Percentiles rank a stretch among this genome's conserved stretches.
Evolutionary conservation across 2,113 vertebrate species (phyloP).

Genomic region (Periophthalmodon schlosseri): DNA sequence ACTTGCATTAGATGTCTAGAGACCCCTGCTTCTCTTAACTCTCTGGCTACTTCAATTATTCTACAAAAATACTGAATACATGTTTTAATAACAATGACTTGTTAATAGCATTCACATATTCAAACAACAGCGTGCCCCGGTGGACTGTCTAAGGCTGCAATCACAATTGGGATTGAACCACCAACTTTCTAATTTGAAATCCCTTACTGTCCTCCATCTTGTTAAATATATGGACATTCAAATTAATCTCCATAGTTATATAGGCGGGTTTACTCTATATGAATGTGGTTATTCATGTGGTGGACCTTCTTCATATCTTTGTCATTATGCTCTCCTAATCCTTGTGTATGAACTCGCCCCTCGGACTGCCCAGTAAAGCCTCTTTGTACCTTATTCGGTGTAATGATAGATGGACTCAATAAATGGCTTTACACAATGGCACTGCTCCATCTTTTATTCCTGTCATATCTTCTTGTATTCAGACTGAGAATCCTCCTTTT

Average conservation of each 20-base stretch:
- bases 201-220: neutral
- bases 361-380: constrained; percentile 39
- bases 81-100: neutral
- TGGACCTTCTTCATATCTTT: constrained; percentile 42
- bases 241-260: neutral
- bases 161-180: neutral
- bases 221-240: neutral
- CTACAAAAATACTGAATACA: too few relatives aligned
- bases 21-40: too few relatives aligned
- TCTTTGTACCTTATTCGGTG: constrained; percentile 34
- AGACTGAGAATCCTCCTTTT: constrained; percentile 30
- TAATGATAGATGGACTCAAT: constrained; percentile 47
- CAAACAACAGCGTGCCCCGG: neutral
- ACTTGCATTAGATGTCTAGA: too few relatives aligned
- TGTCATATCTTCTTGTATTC: constrained; percentile 17
- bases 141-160: neutral
- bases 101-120: neutral
- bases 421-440: constrained; percentile 45
- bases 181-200: neutral
- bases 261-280: constrained; percentile 18
- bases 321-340: constrained; percentile 43
- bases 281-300: constrained; percentile 15
- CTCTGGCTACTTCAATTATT: too few relatives aligned
- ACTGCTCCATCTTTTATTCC: constrained; percentile 26
- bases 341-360: constrained; percentile 36